These are phyloP conservation scores for Watsonalla cultraria DNA, from an alignment of 2,888 invertebrate species.

Conservation along the genomic window DNA sequence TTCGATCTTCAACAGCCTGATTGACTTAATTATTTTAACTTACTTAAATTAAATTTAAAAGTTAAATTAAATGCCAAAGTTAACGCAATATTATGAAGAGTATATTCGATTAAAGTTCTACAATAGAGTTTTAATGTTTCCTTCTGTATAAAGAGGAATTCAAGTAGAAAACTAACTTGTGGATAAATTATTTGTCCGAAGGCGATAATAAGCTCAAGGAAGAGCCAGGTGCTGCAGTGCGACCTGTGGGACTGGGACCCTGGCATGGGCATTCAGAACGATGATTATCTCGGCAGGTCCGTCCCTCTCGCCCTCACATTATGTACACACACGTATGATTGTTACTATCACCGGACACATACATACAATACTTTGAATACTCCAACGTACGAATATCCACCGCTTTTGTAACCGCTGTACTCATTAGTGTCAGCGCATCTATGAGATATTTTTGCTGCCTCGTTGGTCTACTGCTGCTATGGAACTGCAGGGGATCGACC, in stretches of 20 bases:
- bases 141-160: not conserved
- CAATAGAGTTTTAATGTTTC: too few relatives aligned
- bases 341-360: constrained; percentile 3
- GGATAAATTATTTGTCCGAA: constrained; percentile 68
- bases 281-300: constrained; percentile 93
- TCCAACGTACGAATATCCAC: not conserved
- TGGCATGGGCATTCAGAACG: constrained; percentile 86
- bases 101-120: too few relatives aligned
- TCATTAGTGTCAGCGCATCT: too few relatives aligned
- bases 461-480: too few relatives aligned
- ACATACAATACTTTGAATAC: not conserved
- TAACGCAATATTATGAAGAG: too few relatives aligned
- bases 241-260: constrained; percentile 92
- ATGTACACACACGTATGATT: not conserved
- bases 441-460: too few relatives aligned
- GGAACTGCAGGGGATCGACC: too few relatives aligned
- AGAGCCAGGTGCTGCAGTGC: constrained; percentile 85
- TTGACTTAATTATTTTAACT: too few relatives aligned
- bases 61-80: too few relatives aligned
- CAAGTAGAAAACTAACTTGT: constrained; percentile 27
- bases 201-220: constrained; percentile 87
- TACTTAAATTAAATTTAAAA: too few relatives aligned
- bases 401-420: too few relatives aligned
- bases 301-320: constrained; percentile 26
- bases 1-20: too few relatives aligned